Evolutionary conservation across 2,888 invertebrate species (phyloP).

Genomic region (Apamea monoglypha): DNA sequence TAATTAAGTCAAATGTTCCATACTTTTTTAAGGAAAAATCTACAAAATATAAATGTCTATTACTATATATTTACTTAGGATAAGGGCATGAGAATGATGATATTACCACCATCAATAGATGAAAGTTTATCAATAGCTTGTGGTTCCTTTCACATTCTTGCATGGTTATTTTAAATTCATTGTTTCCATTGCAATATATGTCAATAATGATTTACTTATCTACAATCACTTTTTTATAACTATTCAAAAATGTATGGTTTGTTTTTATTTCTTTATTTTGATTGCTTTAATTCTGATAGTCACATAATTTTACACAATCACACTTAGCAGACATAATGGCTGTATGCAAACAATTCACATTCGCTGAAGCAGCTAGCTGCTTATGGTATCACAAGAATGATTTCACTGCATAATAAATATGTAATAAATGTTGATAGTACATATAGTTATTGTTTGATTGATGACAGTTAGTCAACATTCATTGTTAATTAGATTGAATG

Average conservation of each 20-base stretch:
- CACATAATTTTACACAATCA: slow-evolving; percentile 27
- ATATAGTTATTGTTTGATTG: slow-evolving; percentile 24
- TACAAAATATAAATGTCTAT: neutral
- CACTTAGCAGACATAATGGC: slow-evolving; percentile 30
- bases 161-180: neutral
- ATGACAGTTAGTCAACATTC: slow-evolving; percentile 12
- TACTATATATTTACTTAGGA: neutral
- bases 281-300: neutral
- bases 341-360: slow-evolving; percentile 55
- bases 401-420: slow-evolving; percentile 38
- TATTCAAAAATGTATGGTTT: neutral
- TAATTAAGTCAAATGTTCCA: neutral
- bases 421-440: slow-evolving; percentile 25
- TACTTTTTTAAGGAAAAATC: neutral
- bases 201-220: neutral
- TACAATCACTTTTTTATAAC: neutral
- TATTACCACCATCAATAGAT: neutral
- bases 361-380: slow-evolving; percentile 55
- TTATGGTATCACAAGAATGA: slow-evolving; percentile 35
- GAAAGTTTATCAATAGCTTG: neutral
- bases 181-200: neutral
- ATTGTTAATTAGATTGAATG: slow-evolving; percentile 1
- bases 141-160: neutral
- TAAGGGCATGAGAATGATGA: neutral
- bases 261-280: neutral